Base-by-base conservation (phyloP, 2,888 invertebrate species). In the Platycheirus rosarum region DNA sequence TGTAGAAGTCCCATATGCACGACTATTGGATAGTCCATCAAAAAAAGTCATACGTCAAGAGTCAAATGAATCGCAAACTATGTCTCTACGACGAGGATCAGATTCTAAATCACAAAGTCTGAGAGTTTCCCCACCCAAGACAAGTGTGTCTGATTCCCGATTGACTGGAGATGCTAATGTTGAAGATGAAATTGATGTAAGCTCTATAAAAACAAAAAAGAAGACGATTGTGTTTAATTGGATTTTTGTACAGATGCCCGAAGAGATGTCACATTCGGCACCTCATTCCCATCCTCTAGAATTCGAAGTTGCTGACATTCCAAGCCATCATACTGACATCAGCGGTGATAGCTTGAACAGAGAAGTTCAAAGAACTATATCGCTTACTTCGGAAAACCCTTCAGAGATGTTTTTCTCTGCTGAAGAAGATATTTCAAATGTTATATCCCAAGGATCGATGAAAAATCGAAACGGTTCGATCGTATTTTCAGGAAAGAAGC, bases 321-420 rank as follows among this genome's bases (percentile, higher is more conserved):
- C 86, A 8, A 77, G 88, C 29, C 89, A 88, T 23, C 75, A 84
- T 32, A 69, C 68, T 13, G 86, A 86, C 80, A 49, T 76, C 37
- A 86, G 86, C 18, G 87, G 88, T 1, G 89, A 89, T 69, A 87
- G 89, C 53, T 68, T 89, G 65, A 88, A 88, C 2, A 87, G 90
- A 4, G 90, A 90, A 85, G 91, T 91, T 6, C 96, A 96, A 89
- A 92, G 97, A 86, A 96, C 97, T 0, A 94, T 95, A 87, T 97
- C 97, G 0, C 94, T 97, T 88, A 96, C 96, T 0, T 96, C 96
- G 77, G 97, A 97, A 89, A 97, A 97, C 89, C 96, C 96, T 86
- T 96, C 96, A 0, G 97, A 97, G 90, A 95, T 95, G 62, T 98
- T 97, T 91, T 97, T 96, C 89, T 97, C 97, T 0, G 97, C 97